phyloP scores from a whole-genome alignment of 1,140 invertebrate genomes.

The Sminthurinus signatus region DNA sequence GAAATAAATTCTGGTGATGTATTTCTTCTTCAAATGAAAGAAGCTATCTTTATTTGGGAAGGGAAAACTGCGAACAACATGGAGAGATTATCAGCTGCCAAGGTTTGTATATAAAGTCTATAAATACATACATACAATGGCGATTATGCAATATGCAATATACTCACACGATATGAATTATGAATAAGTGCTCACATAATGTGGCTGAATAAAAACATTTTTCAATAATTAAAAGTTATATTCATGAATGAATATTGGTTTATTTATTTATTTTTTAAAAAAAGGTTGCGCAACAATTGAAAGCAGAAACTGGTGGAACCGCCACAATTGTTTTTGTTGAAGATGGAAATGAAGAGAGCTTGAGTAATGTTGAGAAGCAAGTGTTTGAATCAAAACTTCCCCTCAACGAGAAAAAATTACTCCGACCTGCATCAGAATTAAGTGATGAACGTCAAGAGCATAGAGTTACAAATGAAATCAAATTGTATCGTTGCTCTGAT shows the following conservation, averaged over 20 bases:
- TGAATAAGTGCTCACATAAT: too few species aligned
- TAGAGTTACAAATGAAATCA: slow-evolving; percentile 50
- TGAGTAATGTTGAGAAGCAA: slow-evolving; percentile 56
- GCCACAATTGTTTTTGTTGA: slow-evolving; percentile 66
- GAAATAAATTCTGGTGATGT: slow-evolving; percentile 80
- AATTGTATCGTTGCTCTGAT: slow-evolving; percentile 64
- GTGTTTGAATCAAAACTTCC: slow-evolving; percentile 64
- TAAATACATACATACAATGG: too few species aligned
- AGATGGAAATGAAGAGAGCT: slow-evolving; percentile 73
- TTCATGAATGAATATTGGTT: background rate
- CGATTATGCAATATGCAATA: too few species aligned
- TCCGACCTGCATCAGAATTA: slow-evolving; percentile 41
- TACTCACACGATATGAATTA: too few species aligned
- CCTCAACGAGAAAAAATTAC: slow-evolving; percentile 49
- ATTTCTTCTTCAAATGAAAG: slow-evolving; percentile 68
- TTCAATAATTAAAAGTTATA: background rate
- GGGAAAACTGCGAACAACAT: slow-evolving; percentile 63
- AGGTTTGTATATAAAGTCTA: slow-evolving; percentile 41
- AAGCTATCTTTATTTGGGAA: slow-evolving; percentile 70
- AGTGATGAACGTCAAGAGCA: slow-evolving; percentile 44
- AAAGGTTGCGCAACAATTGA: slow-evolving; percentile 46
- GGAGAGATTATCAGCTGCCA: slow-evolving; percentile 58
- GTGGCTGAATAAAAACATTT: background rate
- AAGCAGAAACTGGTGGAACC: slow-evolving; percentile 46
- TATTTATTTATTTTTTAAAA: background rate